Conservation (phyloP, 2,888 invertebrate species). For the Chaitophorus viminalis region DNA sequence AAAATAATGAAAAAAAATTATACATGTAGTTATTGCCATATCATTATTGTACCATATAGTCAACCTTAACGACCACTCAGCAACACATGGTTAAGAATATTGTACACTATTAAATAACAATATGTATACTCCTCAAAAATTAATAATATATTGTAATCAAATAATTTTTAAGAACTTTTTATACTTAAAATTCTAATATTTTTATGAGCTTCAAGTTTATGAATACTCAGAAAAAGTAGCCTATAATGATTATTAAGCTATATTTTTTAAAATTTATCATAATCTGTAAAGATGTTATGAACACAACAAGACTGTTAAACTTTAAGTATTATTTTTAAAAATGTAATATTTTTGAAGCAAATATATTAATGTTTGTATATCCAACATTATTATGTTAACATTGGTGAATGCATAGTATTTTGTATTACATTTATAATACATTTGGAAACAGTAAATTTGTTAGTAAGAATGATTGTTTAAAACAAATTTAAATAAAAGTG, state of each 20-base stretch:
- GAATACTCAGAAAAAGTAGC: neutral
- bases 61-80: neutral
- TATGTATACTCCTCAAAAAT: neutral
- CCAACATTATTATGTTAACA: neutral
- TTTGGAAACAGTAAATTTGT: neutral
- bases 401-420: neutral
- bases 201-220: neutral
- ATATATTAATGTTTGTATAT: neutral
- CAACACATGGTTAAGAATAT: neutral
- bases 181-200: neutral
- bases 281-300: neutral
- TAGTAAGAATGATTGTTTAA: neutral
- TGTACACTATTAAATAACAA: constrained; percentile 11
- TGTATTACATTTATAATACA: neutral
- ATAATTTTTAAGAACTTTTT: neutral
- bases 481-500: neutral
- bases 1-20: constrained; percentile 11
- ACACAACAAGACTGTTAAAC: neutral
- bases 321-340: neutral
- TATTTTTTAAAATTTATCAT: neutral
- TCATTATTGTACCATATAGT: constrained; percentile 14
- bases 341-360: neutral
- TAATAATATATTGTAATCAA: neutral
- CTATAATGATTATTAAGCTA: neutral
- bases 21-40: constrained; percentile 31